These are phyloP conservation scores for Rhombomys opimus DNA, from an alignment of 2,113 vertebrate species.

Conservation along the genomic window DNA sequence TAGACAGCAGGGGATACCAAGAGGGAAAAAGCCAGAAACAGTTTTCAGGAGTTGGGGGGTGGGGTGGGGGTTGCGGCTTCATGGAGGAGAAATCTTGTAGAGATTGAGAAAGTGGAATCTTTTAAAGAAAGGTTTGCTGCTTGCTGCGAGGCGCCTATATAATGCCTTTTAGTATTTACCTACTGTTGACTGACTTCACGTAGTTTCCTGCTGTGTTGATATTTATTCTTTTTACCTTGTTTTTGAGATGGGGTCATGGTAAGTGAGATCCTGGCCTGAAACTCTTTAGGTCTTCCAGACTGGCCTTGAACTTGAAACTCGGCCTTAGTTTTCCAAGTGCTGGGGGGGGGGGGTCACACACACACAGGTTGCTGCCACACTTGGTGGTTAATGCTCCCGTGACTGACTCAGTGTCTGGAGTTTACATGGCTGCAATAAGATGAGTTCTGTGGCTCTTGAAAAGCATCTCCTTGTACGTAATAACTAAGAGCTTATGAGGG, in stretches of 20 bases:
- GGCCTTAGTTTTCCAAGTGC: background rate
- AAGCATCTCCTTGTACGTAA: background rate
- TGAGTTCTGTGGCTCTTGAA: background rate
- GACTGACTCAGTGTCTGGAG: background rate
- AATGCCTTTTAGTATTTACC: background rate
- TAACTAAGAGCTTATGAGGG: background rate
- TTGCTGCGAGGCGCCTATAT: background rate
- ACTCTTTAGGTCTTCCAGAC: background rate
- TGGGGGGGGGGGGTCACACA: background rate
- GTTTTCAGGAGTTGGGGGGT: background rate
- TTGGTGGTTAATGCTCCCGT: background rate
- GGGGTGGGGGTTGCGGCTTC: background rate
- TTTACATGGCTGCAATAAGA: background rate
- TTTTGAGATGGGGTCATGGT: background rate
- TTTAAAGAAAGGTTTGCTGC: background rate
- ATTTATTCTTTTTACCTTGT: background rate
- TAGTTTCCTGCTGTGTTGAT: background rate
- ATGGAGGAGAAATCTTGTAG: background rate
- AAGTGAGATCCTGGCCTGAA: background rate
- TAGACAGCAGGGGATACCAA: background rate
- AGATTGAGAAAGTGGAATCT: background rate
- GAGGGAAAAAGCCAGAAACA: background rate
- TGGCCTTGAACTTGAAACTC: background rate
- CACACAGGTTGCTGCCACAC: too few species aligned
- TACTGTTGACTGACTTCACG: background rate